Conservation (phyloP, 2,113 vertebrate genomes). For the Ophthalmolycus amberensis region DNA sequence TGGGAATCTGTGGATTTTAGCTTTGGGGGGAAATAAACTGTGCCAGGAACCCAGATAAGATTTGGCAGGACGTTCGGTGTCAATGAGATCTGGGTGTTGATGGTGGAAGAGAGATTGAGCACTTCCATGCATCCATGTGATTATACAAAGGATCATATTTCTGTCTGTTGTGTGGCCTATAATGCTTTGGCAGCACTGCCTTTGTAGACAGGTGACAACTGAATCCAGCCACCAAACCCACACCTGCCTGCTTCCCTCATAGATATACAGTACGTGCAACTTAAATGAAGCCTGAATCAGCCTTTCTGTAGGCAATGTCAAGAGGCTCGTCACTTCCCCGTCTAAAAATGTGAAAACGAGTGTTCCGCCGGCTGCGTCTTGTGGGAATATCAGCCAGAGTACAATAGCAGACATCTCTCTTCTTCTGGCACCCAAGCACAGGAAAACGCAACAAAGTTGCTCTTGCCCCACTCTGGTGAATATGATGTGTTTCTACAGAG, state of each 20-base stretch:
- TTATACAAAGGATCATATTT: neutral
- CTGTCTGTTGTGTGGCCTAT: neutral
- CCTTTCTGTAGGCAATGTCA: conserved; percentile 19
- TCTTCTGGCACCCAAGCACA: conserved; percentile 36
- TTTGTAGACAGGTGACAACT: neutral
- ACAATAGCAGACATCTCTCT: conserved; percentile 42
- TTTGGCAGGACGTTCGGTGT: conserved; percentile 24
- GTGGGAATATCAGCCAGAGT: conserved; percentile 21
- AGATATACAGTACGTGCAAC: neutral
- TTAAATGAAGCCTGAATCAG: conserved; percentile 37
- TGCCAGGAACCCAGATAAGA: conserved; percentile 47
- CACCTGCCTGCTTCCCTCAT: conserved; percentile 1
- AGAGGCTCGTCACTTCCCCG: conserved; percentile 41
- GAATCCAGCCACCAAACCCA: neutral
- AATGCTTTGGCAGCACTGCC: neutral
- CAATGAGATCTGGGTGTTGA: conserved; percentile 57
- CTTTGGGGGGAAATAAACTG: conserved; percentile 16
- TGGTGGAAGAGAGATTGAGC: conserved; percentile 4
- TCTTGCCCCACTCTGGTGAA: neutral
- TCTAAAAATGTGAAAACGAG: conserved; percentile 51
- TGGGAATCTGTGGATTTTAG: conserved; percentile 55
- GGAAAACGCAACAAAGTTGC: conserved; percentile 26
- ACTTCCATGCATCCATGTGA: conserved; percentile 22
- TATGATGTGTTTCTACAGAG: conserved; percentile 22
- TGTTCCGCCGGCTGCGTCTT: conserved; percentile 21